Evolutionary conservation across 2,797 vertebrate genomes (phyloP).

Genomic region (Linurgus olivaceus): DNA sequence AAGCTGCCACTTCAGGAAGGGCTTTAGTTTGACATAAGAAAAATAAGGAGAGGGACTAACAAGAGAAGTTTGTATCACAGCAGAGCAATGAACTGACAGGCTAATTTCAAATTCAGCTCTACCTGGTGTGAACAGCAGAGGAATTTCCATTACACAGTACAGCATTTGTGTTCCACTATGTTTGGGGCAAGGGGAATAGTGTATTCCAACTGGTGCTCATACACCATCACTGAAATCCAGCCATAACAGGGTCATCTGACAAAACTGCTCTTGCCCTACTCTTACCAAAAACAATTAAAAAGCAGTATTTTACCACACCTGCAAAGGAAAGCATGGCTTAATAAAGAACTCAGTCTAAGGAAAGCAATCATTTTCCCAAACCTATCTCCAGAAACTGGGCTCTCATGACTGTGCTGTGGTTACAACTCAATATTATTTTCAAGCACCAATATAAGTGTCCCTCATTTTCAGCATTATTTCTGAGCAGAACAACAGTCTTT

Average conservation of each 20-base stretch:
- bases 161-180: neutral
- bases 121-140: neutral
- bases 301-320: neutral
- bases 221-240: neutral
- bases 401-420: neutral
- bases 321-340: neutral
- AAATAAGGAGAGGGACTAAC: neutral
- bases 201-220: neutral
- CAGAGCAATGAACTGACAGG: neutral
- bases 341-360: neutral
- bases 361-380: neutral
- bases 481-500: accelerated
- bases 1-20: conserved; percentile 4
- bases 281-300: neutral
- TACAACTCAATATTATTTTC: neutral
- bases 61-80: neutral
- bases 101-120: neutral
- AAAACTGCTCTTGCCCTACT: neutral
- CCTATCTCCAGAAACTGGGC: neutral
- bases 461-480: neutral
- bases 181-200: neutral
- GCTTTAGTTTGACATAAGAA: neutral
- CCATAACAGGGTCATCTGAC: neutral
- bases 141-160: neutral
- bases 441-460: neutral